Evolutionary conservation across 2,113 vertebrate genomes (phyloP).

Genomic region (Melospiza melodia): DNA sequence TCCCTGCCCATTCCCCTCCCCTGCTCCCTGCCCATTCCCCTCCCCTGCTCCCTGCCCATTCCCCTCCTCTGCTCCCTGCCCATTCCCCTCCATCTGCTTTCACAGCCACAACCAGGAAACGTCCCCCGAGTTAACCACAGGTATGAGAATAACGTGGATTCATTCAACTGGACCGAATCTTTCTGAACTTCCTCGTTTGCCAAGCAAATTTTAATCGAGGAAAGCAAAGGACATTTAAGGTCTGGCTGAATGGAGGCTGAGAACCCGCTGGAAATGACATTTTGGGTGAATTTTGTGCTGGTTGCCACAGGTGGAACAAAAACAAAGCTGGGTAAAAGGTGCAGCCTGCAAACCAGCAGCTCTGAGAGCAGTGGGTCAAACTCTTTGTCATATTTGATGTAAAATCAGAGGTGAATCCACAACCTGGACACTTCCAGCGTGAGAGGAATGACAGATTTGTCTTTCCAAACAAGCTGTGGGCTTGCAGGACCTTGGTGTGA

Average conservation of each 20-base stretch:
- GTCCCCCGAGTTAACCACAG: not conserved
- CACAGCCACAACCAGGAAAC: not conserved
- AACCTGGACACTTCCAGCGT: no score
- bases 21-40: not conserved
- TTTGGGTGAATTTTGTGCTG: not conserved
- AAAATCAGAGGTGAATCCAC: no score
- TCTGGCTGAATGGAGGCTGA: not conserved
- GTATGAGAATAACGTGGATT: not conserved
- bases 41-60: not conserved
- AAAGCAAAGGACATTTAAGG: not conserved
- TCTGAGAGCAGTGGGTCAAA: no score
- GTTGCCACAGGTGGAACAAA: no score
- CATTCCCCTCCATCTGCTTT: not conserved
- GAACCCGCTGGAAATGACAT: not conserved
- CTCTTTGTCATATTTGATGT: no score
- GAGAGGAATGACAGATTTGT: no score
- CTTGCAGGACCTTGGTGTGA: not conserved
- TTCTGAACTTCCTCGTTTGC: not conserved
- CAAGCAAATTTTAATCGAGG: not conserved
- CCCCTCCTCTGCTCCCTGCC: not conserved
- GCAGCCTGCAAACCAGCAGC: no score
- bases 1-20: not conserved
- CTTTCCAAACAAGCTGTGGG: not conserved
- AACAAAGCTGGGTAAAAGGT: no score
- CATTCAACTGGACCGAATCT: not conserved